Evolutionary conservation across 2,888 invertebrate species (phyloP), one percentile per base, ranked within the genome.

Genomic region (Tetragnatha montana): DNA sequence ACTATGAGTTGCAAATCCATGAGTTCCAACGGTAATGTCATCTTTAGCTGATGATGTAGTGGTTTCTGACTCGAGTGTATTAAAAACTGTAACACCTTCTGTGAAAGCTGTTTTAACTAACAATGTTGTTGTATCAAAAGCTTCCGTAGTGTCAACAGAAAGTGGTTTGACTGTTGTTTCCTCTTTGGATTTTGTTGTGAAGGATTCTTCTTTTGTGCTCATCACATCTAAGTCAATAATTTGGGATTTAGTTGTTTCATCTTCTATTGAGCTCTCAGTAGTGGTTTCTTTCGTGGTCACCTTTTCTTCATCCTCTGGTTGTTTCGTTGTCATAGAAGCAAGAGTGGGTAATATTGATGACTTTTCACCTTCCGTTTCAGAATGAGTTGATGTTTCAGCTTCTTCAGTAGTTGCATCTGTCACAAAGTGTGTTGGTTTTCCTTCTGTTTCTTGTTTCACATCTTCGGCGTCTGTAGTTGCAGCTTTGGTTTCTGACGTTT

Each of bases 171-270:
- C 35, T 2, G 35, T 35, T 35, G 35, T 35, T 69, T 19, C 21
- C 12, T 35, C 80, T 21, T 22, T 17, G 21, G 35, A 6, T 69
- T 22, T 21, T 8, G 35, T 35, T 35, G 35, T 35, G 35, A 35
- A 35, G 35, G 35, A 35, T 35, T 35, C 35, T 35, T 35, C 35
- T 35, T 35, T 35, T 2, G 35, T 35, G 35, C 35, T 35, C 35
- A 35, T 2, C 4, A 35, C 35, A 35, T 35, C 35, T 35, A 35
- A 35, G 35, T 35, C 86, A 51, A 83, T 76, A 19, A 19, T 51
- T 88, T 91, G 91, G 8, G 47, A 80, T 50, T 75, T 73, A 71
- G 73, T 74, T 8, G 80, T 76, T 50, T 35, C 81, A 60, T 78
- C 80, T 83, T 79, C 80, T 14, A 82, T 17, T 35, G 50, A n/a